Evolutionary conservation across 23 tunicate genomes (phyloP).

Genomic region (Styela clava): DNA sequence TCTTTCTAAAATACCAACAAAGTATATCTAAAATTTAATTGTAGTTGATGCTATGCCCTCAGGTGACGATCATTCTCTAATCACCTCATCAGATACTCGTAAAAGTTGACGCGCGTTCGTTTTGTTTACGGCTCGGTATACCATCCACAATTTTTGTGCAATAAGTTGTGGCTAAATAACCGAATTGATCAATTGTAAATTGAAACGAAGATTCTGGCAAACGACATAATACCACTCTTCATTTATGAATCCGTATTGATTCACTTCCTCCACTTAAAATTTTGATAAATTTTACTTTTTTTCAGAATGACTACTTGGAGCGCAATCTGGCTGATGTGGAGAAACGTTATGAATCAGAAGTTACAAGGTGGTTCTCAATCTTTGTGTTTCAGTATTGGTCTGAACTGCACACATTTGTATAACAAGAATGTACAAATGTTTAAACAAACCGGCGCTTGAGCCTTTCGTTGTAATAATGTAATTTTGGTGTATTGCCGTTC

Average conservation of each 20-base stretch:
- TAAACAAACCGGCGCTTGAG: too few relatives aligned
- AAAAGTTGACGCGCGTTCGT: neutral
- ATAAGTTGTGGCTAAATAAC: neutral
- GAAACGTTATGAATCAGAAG: conserved; percentile 92
- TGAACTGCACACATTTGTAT: too few relatives aligned
- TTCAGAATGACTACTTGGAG: conserved; percentile 97
- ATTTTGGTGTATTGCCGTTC: too few relatives aligned
- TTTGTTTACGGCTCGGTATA: neutral
- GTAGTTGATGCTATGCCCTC: neutral
- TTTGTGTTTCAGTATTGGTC: neutral
- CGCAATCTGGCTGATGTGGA: conserved; percentile 98
- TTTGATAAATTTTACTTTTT: neutral
- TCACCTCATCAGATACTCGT: neutral
- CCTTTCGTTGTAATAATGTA: too few relatives aligned
- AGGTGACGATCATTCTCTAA: neutral
- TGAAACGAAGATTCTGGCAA: too few relatives aligned
- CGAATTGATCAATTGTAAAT: too few relatives aligned
- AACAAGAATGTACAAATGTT: too few relatives aligned
- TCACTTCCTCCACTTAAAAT: too few relatives aligned
- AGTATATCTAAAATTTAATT: too few relatives aligned
- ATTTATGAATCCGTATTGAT: too few relatives aligned
- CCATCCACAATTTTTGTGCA: neutral
- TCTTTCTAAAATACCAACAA: too few relatives aligned
- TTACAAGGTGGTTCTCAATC: conserved; percentile 19
- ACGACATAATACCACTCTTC: too few relatives aligned